Percentiles rank a stretch among this genome's conserved stretches.
Evolutionary conservation across 2,888 invertebrate species (phyloP).

Genomic region (Rhopalosiphum nymphaeae): DNA sequence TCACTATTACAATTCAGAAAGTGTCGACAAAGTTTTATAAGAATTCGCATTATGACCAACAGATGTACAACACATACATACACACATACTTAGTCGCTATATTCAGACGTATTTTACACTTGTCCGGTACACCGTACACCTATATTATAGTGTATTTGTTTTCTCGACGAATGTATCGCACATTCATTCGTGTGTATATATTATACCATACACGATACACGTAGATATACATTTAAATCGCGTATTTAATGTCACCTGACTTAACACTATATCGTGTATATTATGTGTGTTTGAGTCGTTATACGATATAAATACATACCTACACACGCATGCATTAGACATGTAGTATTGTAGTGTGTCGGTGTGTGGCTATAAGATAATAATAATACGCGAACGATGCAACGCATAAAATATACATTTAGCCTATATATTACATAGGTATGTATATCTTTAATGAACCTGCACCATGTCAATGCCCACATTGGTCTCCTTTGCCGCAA

Average conservation of each 20-base stretch:
- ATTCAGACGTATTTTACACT: not conserved
- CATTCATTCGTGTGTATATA: not conserved
- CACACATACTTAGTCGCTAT: not conserved
- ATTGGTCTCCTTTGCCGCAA: not conserved
- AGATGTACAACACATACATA: not conserved
- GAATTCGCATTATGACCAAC: too few species aligned
- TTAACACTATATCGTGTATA: not conserved
- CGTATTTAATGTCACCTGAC: not conserved
- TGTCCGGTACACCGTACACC: not conserved
- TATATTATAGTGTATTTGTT: not conserved
- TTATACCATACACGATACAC: not conserved
- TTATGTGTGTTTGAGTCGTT: not conserved
- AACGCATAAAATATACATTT: not conserved
- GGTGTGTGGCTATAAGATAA: not conserved
- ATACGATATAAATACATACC: not conserved
- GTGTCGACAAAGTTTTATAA: not conserved
- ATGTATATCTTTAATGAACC: not conserved
- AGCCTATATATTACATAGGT: too few species aligned
- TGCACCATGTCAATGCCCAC: not conserved
- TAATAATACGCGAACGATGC: not conserved
- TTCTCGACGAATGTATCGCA: not conserved
- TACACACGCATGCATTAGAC: not conserved
- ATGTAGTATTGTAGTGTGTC: not conserved
- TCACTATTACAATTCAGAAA: not conserved
- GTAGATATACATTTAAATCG: not conserved